Conservation (phyloP, 2,113 vertebrate species). For the Pristiophorus japonicus region DNA sequence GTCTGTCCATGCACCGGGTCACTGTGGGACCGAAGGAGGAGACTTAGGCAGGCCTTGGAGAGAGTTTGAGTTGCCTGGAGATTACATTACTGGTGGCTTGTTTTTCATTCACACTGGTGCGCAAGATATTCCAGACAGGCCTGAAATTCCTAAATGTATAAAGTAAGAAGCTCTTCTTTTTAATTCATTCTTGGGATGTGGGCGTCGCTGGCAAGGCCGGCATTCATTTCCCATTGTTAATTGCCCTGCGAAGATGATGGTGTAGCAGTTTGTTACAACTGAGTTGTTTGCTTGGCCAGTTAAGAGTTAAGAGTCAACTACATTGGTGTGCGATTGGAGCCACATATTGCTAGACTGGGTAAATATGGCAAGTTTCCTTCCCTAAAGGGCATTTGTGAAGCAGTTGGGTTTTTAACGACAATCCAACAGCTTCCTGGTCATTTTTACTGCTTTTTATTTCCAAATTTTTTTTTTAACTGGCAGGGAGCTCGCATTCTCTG, state of each 20-base stretch:
- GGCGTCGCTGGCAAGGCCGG: neutral
- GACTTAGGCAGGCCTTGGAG: neutral
- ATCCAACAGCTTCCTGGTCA: neutral
- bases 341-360: neutral
- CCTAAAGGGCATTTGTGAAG: neutral
- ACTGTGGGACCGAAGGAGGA: neutral
- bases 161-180: slow-evolving; percentile 42
- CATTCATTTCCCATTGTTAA: neutral
- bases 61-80: slow-evolving; percentile 44
- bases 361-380: neutral
- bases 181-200: neutral
- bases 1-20: neutral
- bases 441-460: neutral
- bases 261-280: neutral
- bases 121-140: slow-evolving; percentile 4
- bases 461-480: neutral
- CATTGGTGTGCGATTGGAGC: neutral
- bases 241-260: neutral
- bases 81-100: slow-evolving; percentile 44
- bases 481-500: neutral
- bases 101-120: slow-evolving; percentile 42
- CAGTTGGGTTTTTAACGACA: neutral
- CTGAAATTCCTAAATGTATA: slow-evolving; percentile 43
- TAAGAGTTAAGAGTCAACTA: neutral
- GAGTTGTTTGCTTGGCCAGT: neutral